Evolutionary conservation across 2,888 invertebrate genomes (phyloP).

Genomic region (Ashinkailepas kermadecensis): DNA sequence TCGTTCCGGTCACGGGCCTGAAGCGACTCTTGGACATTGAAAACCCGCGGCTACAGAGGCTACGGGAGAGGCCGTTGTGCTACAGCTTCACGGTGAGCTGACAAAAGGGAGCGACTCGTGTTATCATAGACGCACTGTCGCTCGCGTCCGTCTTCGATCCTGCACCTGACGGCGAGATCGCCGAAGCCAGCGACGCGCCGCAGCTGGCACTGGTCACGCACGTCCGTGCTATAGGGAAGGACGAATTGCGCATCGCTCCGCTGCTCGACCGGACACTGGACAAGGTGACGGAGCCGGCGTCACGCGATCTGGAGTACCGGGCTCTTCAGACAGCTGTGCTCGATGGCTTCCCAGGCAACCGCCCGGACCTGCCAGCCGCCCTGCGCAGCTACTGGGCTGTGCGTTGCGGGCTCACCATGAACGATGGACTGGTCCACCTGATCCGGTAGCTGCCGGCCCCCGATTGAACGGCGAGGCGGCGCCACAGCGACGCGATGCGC

Average conservation of each 20-base stretch:
- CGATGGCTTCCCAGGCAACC: not conserved
- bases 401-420: too few relatives aligned
- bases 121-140: conserved; percentile 18
- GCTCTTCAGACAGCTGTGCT: not conserved
- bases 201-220: not conserved
- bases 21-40: conserved; percentile 25
- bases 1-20: conserved; percentile 23
- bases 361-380: not conserved
- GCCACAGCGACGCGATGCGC: too few relatives aligned
- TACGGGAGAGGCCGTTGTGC: conserved; percentile 18
- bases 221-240: not conserved
- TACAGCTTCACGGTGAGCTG: conserved; percentile 24
- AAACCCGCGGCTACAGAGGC: conserved; percentile 24
- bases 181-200: not conserved
- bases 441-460: too few relatives aligned
- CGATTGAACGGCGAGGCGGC: too few relatives aligned
- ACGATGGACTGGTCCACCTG: too few relatives aligned
- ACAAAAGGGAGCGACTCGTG: conserved; percentile 17
- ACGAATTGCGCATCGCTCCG: not conserved
- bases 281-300: not conserved
- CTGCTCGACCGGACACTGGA: not conserved
- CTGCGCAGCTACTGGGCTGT: conserved; percentile 23
- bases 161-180: not conserved
- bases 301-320: not conserved
- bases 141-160: conserved; percentile 25